These are phyloP conservation scores for Xyrichtys novacula DNA, from an alignment of 2,797 vertebrate species.

Conservation along the genomic window DNA sequence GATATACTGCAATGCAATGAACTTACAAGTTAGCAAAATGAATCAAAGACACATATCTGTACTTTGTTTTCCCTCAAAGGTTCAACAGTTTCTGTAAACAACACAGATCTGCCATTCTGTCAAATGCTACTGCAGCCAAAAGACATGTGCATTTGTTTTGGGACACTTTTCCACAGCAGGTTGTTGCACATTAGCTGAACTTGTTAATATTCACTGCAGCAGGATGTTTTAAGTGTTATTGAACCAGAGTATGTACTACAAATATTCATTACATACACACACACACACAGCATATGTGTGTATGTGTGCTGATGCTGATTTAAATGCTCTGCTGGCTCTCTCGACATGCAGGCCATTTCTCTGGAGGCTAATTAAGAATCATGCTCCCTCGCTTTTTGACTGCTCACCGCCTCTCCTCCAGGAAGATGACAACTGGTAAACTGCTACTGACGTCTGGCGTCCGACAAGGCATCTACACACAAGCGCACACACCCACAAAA, in stretches of 20 bases:
- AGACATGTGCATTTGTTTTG: not conserved
- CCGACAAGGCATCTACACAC: slow-evolving; percentile 13
- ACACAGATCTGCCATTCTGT: not conserved
- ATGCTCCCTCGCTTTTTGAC: slow-evolving; percentile 37
- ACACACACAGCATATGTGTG: not conserved
- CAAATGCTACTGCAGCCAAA: not conserved
- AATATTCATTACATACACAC: not conserved
- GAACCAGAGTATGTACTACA: not conserved
- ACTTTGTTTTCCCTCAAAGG: no score
- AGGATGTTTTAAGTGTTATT: not conserved
- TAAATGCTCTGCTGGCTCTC: slow-evolving; percentile 10
- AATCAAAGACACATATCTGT: no score
- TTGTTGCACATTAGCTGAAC: not conserved
- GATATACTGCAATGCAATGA: no score
- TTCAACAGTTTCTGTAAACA: no score
- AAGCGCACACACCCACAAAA: not conserved
- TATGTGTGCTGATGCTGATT: slow-evolving; percentile 1
- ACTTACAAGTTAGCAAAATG: no score
- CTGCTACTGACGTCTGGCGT: slow-evolving; percentile 17
- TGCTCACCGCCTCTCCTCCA: slow-evolving; percentile 28
- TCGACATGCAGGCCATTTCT: slow-evolving; percentile 33
- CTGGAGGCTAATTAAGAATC: slow-evolving; percentile 49
- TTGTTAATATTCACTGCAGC: not conserved
- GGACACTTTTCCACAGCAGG: no score
- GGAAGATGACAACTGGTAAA: slow-evolving; percentile 29